These are phyloP conservation scores for Embidobia sp. DNA, from an alignment of 2,888 invertebrate genomes.

Conservation along the genomic window DNA sequence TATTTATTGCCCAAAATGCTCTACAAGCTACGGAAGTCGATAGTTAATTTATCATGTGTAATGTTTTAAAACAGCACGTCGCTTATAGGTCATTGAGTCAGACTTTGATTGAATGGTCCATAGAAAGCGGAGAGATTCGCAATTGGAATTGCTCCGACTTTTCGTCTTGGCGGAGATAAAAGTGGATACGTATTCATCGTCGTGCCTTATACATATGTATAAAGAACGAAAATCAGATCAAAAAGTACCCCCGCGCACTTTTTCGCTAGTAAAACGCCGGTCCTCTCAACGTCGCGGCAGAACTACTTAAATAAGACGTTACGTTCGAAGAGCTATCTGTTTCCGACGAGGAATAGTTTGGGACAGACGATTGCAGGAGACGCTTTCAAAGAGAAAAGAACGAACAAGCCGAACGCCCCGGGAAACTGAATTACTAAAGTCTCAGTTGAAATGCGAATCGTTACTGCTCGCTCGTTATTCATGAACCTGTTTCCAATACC, in stretches of 20 bases:
- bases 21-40: conserved; percentile 23
- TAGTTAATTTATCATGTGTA: conserved; percentile 38
- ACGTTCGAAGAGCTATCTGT: conserved; percentile 62
- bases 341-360: conserved; percentile 64
- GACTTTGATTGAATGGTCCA: conserved; percentile 48
- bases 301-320: conserved; percentile 67
- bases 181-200: conserved; percentile 3
- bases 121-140: conserved; percentile 8
- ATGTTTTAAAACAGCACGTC: conserved; percentile 33
- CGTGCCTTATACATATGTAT: conserved; percentile 23
- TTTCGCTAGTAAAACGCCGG: conserved; percentile 37
- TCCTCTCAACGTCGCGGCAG: conserved; percentile 54
- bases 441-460: conserved; percentile 63
- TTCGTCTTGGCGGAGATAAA: conserved; percentile 21
- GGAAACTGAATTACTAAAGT: conserved; percentile 63
- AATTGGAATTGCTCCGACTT: conserved; percentile 28
- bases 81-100: conserved; percentile 49
- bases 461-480: conserved; percentile 60
- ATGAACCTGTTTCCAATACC: conserved; percentile 59
- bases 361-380: conserved; percentile 54
- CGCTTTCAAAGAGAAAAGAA: conserved; percentile 57
- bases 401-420: conserved; percentile 50
- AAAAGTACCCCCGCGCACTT: conserved; percentile 21
- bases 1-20: conserved; percentile 9
- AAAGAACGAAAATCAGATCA: conserved; percentile 42